Conservation (phyloP, 2,113 vertebrate species). For the Miniopterus natalensis region DNA sequence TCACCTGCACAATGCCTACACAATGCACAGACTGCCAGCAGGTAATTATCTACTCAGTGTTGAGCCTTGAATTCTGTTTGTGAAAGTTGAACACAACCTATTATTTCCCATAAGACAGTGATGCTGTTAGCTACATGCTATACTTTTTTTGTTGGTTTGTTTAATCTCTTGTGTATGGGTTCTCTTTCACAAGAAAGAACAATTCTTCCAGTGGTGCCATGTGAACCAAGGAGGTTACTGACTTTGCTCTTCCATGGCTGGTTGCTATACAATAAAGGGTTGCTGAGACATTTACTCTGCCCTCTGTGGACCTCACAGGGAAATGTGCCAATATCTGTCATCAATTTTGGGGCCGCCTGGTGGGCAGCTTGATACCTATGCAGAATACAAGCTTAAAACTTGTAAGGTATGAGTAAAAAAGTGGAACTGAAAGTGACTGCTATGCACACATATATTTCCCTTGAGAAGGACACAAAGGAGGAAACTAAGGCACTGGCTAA, state of each 20-base stretch:
- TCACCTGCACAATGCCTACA: not conserved
- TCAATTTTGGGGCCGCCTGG: slow-evolving; percentile 82
- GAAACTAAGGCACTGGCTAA: not conserved
- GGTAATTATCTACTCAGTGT: not conserved
- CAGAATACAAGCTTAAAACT: not conserved
- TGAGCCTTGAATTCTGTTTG: slow-evolving; percentile 47
- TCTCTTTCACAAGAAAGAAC: slow-evolving; percentile 77
- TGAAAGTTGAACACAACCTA: slow-evolving; percentile 64
- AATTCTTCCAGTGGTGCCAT: slow-evolving; percentile 79
- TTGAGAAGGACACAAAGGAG: slow-evolving; percentile 22
- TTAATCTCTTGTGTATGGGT: slow-evolving; percentile 11
- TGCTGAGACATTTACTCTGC: slow-evolving; percentile 75
- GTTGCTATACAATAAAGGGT: slow-evolving; percentile 57
- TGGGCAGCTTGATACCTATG: slow-evolving; percentile 63
- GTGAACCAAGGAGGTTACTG: slow-evolving; percentile 82
- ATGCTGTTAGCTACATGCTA: slow-evolving; percentile 24
- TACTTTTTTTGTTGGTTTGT: not conserved
- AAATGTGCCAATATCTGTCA: slow-evolving; percentile 68
- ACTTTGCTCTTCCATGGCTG: slow-evolving; percentile 71
- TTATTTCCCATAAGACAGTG: slow-evolving; percentile 66
- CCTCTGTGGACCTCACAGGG: slow-evolving; percentile 71
- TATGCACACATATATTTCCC: slow-evolving; percentile 47
- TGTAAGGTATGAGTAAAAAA: slow-evolving; percentile 54
- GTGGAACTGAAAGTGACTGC: not conserved
- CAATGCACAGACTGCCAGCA: not conserved